These are phyloP conservation scores for Dryocosmus kuriphilus DNA, from an alignment of 2,888 invertebrate species.

Conservation along the genomic window DNA sequence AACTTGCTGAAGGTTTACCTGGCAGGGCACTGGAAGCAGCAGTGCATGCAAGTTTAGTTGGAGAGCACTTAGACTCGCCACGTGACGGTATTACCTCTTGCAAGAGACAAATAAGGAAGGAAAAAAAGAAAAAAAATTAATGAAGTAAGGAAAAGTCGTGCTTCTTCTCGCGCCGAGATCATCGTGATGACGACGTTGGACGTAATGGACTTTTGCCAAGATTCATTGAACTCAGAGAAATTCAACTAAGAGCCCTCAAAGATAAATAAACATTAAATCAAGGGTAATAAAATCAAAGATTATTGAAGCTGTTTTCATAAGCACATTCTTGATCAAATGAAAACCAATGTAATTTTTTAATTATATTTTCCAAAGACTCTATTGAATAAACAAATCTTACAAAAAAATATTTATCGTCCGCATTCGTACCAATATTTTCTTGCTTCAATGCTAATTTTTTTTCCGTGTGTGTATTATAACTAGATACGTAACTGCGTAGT, in stretches of 20 bases:
- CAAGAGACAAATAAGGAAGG: conserved; percentile 15
- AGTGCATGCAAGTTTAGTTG: conserved; percentile 58
- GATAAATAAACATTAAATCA: not conserved
- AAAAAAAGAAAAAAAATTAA: not conserved
- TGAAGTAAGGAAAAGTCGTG: conserved; percentile 42
- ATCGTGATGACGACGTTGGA: conserved; percentile 12
- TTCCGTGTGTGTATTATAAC: too few species aligned
- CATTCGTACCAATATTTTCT: too few species aligned
- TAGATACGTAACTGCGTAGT: too few species aligned
- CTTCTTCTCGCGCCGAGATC: not conserved
- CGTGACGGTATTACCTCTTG: conserved; percentile 52
- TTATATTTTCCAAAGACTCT: too few species aligned
- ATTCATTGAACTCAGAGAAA: conserved; percentile 15
- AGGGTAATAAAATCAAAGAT: not conserved
- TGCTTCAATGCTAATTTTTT: too few species aligned
- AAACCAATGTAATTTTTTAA: too few species aligned
- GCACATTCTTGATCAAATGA: too few species aligned
- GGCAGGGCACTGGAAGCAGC: conserved; percentile 59
- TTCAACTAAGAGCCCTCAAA: not conserved
- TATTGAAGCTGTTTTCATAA: not conserved
- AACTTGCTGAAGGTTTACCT: conserved; percentile 11
- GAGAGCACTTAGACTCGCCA: conserved; percentile 66
- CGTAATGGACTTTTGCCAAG: conserved; percentile 25
- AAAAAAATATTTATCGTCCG: too few species aligned
- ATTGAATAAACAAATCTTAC: too few species aligned